A percentile compares a stretch with the other conserved stretches of the same genome.
Conservation (phyloP, 2,888 invertebrate species). For the Synergus japonicus region DNA sequence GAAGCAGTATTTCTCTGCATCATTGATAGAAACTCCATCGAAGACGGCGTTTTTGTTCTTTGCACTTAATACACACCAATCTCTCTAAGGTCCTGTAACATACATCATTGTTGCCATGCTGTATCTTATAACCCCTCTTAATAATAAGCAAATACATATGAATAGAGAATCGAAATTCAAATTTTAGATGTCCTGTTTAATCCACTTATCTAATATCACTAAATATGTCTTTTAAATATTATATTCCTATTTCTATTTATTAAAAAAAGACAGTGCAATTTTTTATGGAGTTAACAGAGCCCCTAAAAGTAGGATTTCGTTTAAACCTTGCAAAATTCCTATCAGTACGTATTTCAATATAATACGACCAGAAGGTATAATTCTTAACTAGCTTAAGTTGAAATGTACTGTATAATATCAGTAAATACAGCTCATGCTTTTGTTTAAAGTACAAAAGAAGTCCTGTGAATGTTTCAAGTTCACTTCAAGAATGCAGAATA, state of each 20-base stretch:
- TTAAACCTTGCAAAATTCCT: neutral
- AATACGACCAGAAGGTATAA: neutral
- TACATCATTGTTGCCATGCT: constrained; percentile 68
- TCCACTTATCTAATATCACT: neutral
- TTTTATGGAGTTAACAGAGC: constrained; percentile 2
- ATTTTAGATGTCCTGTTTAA: constrained; percentile 17
- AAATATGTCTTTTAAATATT: neutral
- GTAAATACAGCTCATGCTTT: neutral
- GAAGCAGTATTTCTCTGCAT: constrained; percentile 61
- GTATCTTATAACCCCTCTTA: constrained; percentile 55
- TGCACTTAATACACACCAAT: constrained; percentile 21
- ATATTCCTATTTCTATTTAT: neutral
- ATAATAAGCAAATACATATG: neutral
- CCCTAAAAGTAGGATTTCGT: constrained; percentile 31
- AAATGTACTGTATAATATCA: no score
- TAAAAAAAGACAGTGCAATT: neutral
- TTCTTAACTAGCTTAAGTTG: no score
- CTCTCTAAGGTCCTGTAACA: constrained; percentile 67
- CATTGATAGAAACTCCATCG: constrained; percentile 55
- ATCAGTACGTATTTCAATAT: neutral
- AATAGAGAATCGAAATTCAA: constrained; percentile 25
- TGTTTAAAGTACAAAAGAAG: neutral
- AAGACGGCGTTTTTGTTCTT: constrained; percentile 25
- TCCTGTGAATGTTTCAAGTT: constrained; percentile 17
- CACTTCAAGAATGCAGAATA: constrained; percentile 7